Evolutionary conservation across 1,140 invertebrate genomes (phyloP), one percentile per base, ranked within the genome.

Genomic region (Caenorhabditis brenneri): DNA sequence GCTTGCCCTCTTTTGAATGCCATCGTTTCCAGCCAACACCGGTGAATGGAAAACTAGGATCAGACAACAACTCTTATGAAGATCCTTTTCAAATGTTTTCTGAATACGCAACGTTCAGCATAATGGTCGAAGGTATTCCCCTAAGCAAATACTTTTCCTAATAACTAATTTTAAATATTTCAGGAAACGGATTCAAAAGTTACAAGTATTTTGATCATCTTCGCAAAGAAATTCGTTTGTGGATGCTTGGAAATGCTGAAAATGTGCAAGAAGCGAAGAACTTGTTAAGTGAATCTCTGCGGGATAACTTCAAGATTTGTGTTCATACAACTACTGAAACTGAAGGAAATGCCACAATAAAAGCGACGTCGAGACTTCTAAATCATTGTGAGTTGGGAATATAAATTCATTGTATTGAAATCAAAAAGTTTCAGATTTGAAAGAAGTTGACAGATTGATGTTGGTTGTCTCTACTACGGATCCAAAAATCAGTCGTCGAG

Each of bases 171-270:
- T n/a, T 7, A 16, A n/a, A 19, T n/a, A 10, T 65, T 65, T 12
- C 65, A 74, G 65, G 65, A 46, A 74, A 42, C n/a, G 65, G 65
- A 12, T 74, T 74, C 65, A 74, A 42, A 74, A 74, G 65, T 31
- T 74, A 19, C 36, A 46, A 74, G 27, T 74, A 74, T 24, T 74
- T 74, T 42, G 36, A 74, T 24, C 16, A 46, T 24, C 12, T 74
- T 12, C 65, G 65, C 4, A n/a, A 29, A 19, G 36, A 74, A 39
- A 74, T 74, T 24, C 65, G 65, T 19, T 24, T 74, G 2, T 74
- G 65, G 65, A 46, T 74, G 36, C 12, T 74, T n/a, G 65, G 36
- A 74, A 46, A 39, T 19, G 65, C 65, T 42, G 65, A 74, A 74
- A 74, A 46, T 42, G 36, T 42, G 19, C 65, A 42, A 74, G 65